Base-by-base conservation (phyloP, 2,113 vertebrate genomes). In the Festucalex cinctus region DNA sequence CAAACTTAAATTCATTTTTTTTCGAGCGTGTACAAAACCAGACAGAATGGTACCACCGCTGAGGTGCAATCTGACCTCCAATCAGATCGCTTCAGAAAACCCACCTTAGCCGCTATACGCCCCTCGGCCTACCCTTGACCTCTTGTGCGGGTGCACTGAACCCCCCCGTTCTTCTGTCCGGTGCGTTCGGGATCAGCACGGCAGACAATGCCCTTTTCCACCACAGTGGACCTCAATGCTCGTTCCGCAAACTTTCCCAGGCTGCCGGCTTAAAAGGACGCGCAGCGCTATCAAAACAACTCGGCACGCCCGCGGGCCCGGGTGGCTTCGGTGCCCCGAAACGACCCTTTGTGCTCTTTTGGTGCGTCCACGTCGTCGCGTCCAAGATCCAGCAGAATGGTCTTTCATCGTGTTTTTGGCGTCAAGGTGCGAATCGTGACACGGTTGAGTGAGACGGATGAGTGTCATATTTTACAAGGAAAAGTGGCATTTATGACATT, bases 161-260 rank as follows among this genome's bases (percentile, higher is more conserved):
- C 81, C 77, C 82, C 78, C 71, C 70, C 48, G 48, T 69, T 73
- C 74, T 84, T 32, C 83, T 88, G 83, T 79, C 71, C 75, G 19
- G 75, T 76, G 65, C 78, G 64, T 75, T 82, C 65, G 54, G 85
- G 85, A 89, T 90, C 84, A 89, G 77, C 68, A 41, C 46, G 54
- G 77, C 83, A 88, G 88, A 91, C 90, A 91, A 89, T 82, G 74
- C 72, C 66, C 68, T 67, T 90, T 89, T 92, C 86, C 89, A 89
- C 78, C 70, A 90, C 81, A 89, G 32, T 91, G 87, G 80, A 88
- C 83, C 86, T 83, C 88, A 87, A 89, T 91, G 78, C 72, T 56
- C 75, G 83, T 71, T 89, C 81, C 81, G 83, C 68, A 90, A 91
- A 92, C 91, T 90, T 92, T 92, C 91, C 91, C 92, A 92, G 86